Conservation (phyloP, 2,888 invertebrate genomes). For the Cataglyphis livida region DNA sequence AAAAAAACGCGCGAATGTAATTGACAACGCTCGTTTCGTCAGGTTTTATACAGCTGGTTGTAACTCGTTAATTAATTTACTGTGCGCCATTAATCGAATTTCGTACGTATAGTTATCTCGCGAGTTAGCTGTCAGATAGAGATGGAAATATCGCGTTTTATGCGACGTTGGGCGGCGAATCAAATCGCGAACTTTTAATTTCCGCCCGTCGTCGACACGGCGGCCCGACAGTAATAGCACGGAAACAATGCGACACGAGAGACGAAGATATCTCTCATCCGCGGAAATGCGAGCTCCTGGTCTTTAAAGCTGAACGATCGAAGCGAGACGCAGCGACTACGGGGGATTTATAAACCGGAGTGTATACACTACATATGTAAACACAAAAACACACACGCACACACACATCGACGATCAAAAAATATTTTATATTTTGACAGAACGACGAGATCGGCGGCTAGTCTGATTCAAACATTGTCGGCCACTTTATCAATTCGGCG, state of each 20-base stretch:
- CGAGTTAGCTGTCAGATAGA: constrained; percentile 19
- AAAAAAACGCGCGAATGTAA: neutral
- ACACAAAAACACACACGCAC: no score
- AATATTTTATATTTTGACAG: constrained; percentile 4
- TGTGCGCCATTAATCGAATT: constrained; percentile 35
- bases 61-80: constrained; percentile 4
- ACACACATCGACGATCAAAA: neutral
- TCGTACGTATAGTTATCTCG: constrained; percentile 3
- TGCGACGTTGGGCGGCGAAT: constrained; percentile 28
- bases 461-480: neutral
- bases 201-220: constrained; percentile 43
- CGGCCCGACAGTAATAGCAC: constrained; percentile 40
- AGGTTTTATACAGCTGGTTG: neutral
- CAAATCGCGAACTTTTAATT: constrained; percentile 52
- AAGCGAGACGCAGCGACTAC: neutral
- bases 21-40: neutral
- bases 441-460: constrained; percentile 7
- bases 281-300: constrained; percentile 32
- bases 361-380: neutral
- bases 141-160: constrained; percentile 46
- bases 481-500: constrained; percentile 15
- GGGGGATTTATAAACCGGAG: neutral
- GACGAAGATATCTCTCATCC: constrained; percentile 40
- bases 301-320: constrained; percentile 36
- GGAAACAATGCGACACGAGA: constrained; percentile 50